Conservation (phyloP, 2,797 vertebrate species). For the Zalophus californianus region DNA sequence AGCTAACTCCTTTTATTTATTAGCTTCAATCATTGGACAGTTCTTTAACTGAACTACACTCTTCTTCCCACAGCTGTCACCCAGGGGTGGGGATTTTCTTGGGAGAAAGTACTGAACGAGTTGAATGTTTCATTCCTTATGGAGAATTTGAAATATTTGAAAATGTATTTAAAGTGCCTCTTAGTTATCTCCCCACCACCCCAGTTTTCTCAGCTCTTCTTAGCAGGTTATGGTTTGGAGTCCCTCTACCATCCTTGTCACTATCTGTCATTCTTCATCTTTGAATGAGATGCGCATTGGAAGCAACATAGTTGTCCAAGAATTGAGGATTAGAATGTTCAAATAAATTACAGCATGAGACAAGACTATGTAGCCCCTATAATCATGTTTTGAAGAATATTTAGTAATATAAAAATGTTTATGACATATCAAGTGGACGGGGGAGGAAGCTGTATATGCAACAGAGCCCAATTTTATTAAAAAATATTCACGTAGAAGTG, state of each 20-base stretch:
- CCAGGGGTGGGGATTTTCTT: background rate
- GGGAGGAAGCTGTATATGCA: background rate
- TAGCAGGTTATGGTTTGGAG: background rate
- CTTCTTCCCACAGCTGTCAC: background rate
- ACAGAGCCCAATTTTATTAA: conserved; percentile 21
- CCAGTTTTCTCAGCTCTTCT: background rate
- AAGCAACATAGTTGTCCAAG: background rate
- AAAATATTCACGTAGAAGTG: background rate
- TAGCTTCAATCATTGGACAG: background rate
- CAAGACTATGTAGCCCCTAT: background rate
- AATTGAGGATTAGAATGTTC: background rate
- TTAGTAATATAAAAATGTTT: conserved; percentile 33
- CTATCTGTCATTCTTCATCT: background rate
- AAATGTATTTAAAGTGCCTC: background rate
- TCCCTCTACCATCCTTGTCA: background rate
- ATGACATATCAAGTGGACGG: background rate
- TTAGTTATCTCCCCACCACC: background rate
- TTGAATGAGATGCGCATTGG: background rate
- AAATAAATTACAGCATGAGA: background rate
- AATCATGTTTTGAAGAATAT: background rate
- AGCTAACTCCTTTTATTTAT: background rate
- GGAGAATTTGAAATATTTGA: background rate
- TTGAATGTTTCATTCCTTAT: background rate
- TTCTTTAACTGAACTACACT: conserved; percentile 5
- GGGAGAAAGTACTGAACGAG: background rate